These are phyloP conservation scores for Geococcyx californianus DNA, from an alignment of 2,113 vertebrate genomes.

Conservation along the genomic window DNA sequence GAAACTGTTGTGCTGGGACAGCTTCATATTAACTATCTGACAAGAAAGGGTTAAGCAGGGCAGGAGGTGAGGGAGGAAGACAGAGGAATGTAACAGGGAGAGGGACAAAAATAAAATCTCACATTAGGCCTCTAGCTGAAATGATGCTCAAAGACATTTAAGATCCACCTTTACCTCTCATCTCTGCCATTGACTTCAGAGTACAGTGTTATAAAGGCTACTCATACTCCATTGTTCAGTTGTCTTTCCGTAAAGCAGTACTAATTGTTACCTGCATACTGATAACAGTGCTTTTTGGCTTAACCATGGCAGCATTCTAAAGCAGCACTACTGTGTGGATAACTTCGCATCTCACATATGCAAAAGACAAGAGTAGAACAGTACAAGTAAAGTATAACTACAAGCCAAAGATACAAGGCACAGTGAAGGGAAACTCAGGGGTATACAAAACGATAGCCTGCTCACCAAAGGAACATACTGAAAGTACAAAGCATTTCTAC, in stretches of 20 bases:
- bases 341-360: background rate
- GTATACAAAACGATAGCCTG: background rate
- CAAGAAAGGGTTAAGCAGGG: background rate
- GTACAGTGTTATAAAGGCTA: background rate
- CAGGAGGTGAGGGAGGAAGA: no score
- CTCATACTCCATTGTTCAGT: background rate
- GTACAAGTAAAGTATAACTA: background rate
- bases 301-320: background rate
- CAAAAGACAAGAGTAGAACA: background rate
- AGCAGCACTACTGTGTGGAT: background rate
- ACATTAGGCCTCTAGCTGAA: background rate
- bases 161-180: background rate
- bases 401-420: background rate
- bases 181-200: background rate
- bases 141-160: background rate
- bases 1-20: background rate
- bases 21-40: background rate
- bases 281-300: background rate
- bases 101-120: background rate
- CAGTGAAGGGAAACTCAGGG: background rate
- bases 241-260: background rate
- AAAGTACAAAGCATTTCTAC: background rate
- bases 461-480: background rate
- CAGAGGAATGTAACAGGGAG: background rate
- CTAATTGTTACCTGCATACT: background rate